Evolutionary conservation across 2,113 vertebrate genomes (phyloP).

Genomic region (Hiodon alosoides): DNA sequence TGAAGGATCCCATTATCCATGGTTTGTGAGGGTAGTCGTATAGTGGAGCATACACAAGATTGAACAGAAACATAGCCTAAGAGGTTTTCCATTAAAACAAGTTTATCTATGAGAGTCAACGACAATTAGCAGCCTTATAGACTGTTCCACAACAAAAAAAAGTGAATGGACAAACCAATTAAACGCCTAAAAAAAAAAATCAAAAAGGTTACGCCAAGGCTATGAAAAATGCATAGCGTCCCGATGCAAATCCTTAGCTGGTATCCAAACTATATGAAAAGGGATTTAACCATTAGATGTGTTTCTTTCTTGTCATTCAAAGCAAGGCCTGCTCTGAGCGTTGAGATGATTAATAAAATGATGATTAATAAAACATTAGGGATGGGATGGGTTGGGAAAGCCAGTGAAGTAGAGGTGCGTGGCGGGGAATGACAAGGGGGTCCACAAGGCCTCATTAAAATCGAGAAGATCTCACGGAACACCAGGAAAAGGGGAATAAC

Average conservation of each 20-base stretch:
- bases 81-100: too few relatives aligned
- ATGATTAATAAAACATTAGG: slow-evolving; percentile 70
- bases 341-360: slow-evolving; percentile 58
- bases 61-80: too few relatives aligned
- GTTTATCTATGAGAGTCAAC: too few relatives aligned
- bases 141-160: too few relatives aligned
- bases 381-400: slow-evolving; percentile 29
- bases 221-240: not conserved
- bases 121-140: too few relatives aligned
- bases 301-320: slow-evolving; percentile 40
- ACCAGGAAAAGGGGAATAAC: slow-evolving; percentile 59
- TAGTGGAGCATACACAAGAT: too few relatives aligned
- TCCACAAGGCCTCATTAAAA: slow-evolving; percentile 69
- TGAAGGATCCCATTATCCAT: not conserved
- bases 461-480: slow-evolving; percentile 65
- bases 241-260: not conserved
- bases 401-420: slow-evolving; percentile 34
- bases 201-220: not conserved
- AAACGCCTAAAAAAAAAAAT: not conserved
- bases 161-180: too few relatives aligned
- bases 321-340: slow-evolving; percentile 32
- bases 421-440: slow-evolving; percentile 58
- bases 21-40: too few relatives aligned
- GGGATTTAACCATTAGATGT: not conserved
- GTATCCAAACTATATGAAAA: not conserved